Evolutionary conservation across 2,888 invertebrate species (phyloP), one percentile per base, ranked within the genome.

Genomic region (Acronicta alni): DNA sequence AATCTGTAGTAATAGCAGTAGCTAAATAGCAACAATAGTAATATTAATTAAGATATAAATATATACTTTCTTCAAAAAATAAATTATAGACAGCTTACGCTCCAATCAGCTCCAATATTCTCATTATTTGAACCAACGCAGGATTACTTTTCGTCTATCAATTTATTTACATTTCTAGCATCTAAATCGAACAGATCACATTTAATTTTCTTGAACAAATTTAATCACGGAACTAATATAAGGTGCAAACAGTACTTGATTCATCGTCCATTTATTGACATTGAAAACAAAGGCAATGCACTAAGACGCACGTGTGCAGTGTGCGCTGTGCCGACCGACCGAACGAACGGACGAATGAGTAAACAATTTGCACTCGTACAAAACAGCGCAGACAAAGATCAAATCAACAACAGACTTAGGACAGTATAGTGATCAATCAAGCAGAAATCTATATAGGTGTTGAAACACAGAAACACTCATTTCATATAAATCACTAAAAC

Each of bases 251-350:
- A 72, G 53, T 62, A 54, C 53, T 58, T 72, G 70, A 72, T 72
- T 72, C 72, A 72, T 62, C 54, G 62, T 43, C 47, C 72, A 72
- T 67, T 59, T 67, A 61, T 49, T 71, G 67, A 67, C 75, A 67
- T 74, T 61, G 70, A 62, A 62, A 62, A 67, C 75, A 75, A 73
- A 73, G 67, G 66, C 67, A 74, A 61, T 63, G 67, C 58, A 61
- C 72, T 58, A 35, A 32, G 61, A 41, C 42, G 56, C 71, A 66
- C 62, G 56, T 63, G 72, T 62, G 53, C 32, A 26, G 38, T 1
- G 23, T 14, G 65, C 53, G 54, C 53, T 32, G 53, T 41, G 42
- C 56, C 37, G 20, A 42, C 56, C 37, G 20, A 42, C 45, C 43
- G n/a, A 16, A 45, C 18, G 43, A 48, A 49, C 45, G n/a, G 48